A percentile compares a stretch with the other conserved stretches of the same genome.
phyloP scores from a whole-genome alignment of 1,140 invertebrate species.

The Bombus superbus region DNA sequence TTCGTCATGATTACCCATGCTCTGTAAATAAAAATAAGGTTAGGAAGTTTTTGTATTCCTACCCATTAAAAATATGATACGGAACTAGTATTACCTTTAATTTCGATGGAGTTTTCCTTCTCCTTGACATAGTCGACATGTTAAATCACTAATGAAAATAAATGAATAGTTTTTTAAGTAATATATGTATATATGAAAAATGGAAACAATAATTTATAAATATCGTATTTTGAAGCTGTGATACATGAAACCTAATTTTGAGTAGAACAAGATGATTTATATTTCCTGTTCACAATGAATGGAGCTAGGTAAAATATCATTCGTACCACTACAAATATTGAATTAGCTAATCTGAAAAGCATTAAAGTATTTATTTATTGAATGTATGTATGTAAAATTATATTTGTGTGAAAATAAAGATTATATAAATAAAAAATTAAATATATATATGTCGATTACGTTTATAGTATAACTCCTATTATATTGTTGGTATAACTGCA shows the following conservation, averaged over 20 bases:
- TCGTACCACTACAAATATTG: slow-evolving; percentile 20
- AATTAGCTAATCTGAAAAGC: slow-evolving; percentile 5
- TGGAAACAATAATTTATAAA: background rate
- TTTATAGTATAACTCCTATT: no score
- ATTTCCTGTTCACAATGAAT: slow-evolving; percentile 24
- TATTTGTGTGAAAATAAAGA: background rate
- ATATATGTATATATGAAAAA: background rate
- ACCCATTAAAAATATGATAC: slow-evolving; percentile 19
- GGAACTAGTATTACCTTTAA: slow-evolving; percentile 68
- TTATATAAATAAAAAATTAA: background rate
- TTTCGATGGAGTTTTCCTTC: slow-evolving; percentile 68
- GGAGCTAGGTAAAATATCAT: background rate
- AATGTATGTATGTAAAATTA: background rate
- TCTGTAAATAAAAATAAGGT: slow-evolving; percentile 81
- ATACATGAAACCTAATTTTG: background rate
- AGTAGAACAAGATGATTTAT: slow-evolving; percentile 28
- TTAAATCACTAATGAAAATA: slow-evolving; percentile 16
- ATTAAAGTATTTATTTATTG: background rate
- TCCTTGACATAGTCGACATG: slow-evolving; percentile 75
- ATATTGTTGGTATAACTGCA: slow-evolving; percentile 40
- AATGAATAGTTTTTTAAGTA: background rate
- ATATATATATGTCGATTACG: background rate
- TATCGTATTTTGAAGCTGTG: background rate
- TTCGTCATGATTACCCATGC: slow-evolving; percentile 87
- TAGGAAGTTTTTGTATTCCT: background rate